A percentile compares a stretch with the other conserved stretches of the same genome.
These are phyloP conservation scores for Lasaia peninsularis DNA, from an alignment of 1,140 invertebrate genomes.

Conservation along the genomic window DNA sequence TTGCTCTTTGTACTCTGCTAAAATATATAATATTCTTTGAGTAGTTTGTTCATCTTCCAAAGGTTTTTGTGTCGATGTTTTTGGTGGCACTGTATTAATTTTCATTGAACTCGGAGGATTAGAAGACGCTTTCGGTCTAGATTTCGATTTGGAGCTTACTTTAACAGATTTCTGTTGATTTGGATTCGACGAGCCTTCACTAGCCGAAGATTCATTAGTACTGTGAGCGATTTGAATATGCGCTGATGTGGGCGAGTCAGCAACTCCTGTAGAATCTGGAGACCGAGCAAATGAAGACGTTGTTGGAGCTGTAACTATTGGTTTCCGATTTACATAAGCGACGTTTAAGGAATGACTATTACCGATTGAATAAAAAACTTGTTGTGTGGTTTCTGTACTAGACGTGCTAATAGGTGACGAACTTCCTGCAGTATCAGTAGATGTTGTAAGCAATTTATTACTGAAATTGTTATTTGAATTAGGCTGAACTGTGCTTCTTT, in stretches of 20 bases:
- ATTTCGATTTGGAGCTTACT: conserved; percentile 73
- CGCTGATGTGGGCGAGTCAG: conserved; percentile 59
- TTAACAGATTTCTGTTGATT: conserved; percentile 57
- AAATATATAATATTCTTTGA: conserved; percentile 87
- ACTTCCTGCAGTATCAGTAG: conserved; percentile 46
- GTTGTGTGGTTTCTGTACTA: conserved; percentile 49
- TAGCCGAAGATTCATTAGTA: conserved; percentile 72
- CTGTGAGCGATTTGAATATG: conserved; percentile 54
- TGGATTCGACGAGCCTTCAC: conserved; percentile 38
- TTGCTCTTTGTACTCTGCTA: conserved; percentile 89
- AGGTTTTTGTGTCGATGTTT: conserved; percentile 84
- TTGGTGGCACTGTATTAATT: conserved; percentile 81
- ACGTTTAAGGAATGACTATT: conserved; percentile 67
- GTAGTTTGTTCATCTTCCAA: conserved; percentile 90
- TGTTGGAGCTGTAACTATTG: conserved; percentile 43
- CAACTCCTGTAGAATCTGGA: conserved; percentile 61
- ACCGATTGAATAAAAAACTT: conserved; percentile 69
- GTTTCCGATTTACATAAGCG: conserved; percentile 68
- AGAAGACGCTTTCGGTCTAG: conserved; percentile 76
- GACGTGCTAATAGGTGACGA: conserved; percentile 33
- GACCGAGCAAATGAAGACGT: conserved; percentile 54
- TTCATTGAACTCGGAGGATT: conserved; percentile 80
- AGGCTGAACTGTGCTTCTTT: conserved; percentile 81
- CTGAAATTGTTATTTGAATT: conserved; percentile 35
- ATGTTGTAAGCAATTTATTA: conserved; percentile 39